Evolutionary conservation across 2,888 invertebrate genomes (phyloP), one percentile per base, ranked within the genome.

Genomic region (Serripes groenlandicus): DNA sequence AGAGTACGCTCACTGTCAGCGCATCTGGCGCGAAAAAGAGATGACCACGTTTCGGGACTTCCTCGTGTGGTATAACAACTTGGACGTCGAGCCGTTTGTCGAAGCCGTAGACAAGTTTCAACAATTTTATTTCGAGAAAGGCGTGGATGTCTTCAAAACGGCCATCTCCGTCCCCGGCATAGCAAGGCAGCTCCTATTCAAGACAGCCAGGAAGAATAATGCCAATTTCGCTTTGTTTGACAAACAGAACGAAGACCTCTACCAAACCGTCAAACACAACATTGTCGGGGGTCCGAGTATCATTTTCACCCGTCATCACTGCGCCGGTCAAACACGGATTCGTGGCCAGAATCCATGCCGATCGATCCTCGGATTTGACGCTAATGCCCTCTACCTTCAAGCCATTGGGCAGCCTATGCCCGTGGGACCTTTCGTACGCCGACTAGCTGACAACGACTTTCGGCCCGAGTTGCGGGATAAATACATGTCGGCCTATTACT

Each of bases 21-120:
- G 71, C 30, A 69, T 89, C 15, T 88, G 89, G 88, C 66, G 32
- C 3, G 64, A 83, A 23, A 37, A 76, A 23, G 35, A 73, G 15
- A 89, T 89, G 88, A 56, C 23, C 3, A 81, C 81, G 0, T 78
- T 87, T 35, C 21, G 60, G 23, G 87, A 89, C 68, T 89, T 87
- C 54, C 77, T 88, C 5, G 75, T 71, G 9, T 88, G 86, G 81
- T 86, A 87, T 35, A 86, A n/a, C n/a, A n/a, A n/a, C n/a, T n/a
- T n/a, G n/a, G n/a, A n/a, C n/a, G n/a, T n/a, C n/a, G n/a, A n/a
- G 78, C 85, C n/a, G n/a, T n/a, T n/a, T n/a, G 76, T 88, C n/a
- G 74, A 69, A 23, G 90, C 87, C 18, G 78, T 88, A 5, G 62
- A 76, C 11, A 74, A 75, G 15, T 81, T 86, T 42, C 80, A 79